A percentile compares a stretch with the other conserved stretches of the same genome.
Conservation (phyloP, 2,797 vertebrate species). For the Bradypodion pumilum region DNA sequence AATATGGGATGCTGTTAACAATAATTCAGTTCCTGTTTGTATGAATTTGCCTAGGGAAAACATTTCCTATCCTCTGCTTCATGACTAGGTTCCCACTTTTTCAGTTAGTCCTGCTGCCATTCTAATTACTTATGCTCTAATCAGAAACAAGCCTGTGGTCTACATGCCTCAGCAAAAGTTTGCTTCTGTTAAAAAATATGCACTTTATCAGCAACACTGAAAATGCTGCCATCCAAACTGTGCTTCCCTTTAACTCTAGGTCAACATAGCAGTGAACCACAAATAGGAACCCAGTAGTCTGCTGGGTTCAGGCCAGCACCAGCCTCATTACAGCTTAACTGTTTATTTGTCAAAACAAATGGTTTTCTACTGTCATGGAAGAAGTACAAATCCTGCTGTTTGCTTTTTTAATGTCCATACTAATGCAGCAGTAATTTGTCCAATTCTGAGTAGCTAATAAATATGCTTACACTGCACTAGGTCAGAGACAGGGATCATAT, state of each 20-base stretch:
- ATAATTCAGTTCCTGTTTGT: background rate
- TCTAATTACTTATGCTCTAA: background rate
- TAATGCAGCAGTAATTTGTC: background rate
- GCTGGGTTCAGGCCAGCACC: background rate
- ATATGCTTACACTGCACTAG: background rate
- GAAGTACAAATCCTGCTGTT: background rate
- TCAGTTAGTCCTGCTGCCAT: background rate
- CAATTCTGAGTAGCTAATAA: background rate
- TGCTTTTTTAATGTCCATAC: background rate
- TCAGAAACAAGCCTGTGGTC: background rate
- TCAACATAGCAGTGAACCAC: background rate
- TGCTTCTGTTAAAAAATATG: conserved; percentile 7
- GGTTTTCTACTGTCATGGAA: background rate
- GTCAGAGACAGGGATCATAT: background rate
- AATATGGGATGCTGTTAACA: background rate
- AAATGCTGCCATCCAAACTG: background rate
- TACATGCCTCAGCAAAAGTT: background rate
- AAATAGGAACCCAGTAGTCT: background rate
- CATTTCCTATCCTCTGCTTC: no score
- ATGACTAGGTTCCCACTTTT: background rate
- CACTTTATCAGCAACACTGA: background rate
- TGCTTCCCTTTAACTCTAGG: background rate
- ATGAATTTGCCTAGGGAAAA: background rate
- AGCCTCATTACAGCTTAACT: background rate
- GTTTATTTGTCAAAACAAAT: background rate